These are phyloP conservation scores for Microvelia longipes DNA, from an alignment of 1,140 invertebrate genomes.

Conservation along the genomic window DNA sequence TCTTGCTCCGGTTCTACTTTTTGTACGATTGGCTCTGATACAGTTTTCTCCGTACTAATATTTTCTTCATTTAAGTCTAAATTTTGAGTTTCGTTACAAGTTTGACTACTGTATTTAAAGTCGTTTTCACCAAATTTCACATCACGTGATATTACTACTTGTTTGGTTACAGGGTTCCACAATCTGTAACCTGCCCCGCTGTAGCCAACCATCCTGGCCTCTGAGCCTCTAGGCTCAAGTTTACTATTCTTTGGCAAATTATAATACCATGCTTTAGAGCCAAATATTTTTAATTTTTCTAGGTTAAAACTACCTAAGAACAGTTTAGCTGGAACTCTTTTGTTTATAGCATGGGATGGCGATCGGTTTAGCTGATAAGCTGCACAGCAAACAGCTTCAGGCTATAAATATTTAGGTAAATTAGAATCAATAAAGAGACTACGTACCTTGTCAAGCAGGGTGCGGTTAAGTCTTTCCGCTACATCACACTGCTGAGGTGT, in stretches of 20 bases:
- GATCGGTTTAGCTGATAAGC: background rate
- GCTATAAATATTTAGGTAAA: conserved; percentile 5
- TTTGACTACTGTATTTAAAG: background rate
- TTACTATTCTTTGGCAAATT: conserved; percentile 3
- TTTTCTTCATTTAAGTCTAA: background rate
- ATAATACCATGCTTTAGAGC: background rate
- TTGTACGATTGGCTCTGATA: background rate
- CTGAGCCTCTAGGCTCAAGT: background rate
- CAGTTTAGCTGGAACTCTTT: background rate
- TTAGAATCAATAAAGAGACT: background rate
- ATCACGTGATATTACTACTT: background rate
- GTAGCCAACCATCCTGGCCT: background rate
- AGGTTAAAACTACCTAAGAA: background rate
- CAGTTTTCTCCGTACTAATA: background rate
- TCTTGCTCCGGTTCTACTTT: background rate
- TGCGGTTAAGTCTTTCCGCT: background rate
- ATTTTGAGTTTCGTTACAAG: background rate
- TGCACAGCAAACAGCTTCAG: background rate
- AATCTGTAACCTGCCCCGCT: background rate
- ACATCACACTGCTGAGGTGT: conserved; percentile 1
- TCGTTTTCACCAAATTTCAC: conserved; percentile 1
- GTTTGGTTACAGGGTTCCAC: background rate
- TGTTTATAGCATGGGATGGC: background rate
- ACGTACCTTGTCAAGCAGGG: background rate
- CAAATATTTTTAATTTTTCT: background rate